phyloP scores from a whole-genome alignment of 2,888 invertebrate genomes.

The Galerucella pusilla region DNA sequence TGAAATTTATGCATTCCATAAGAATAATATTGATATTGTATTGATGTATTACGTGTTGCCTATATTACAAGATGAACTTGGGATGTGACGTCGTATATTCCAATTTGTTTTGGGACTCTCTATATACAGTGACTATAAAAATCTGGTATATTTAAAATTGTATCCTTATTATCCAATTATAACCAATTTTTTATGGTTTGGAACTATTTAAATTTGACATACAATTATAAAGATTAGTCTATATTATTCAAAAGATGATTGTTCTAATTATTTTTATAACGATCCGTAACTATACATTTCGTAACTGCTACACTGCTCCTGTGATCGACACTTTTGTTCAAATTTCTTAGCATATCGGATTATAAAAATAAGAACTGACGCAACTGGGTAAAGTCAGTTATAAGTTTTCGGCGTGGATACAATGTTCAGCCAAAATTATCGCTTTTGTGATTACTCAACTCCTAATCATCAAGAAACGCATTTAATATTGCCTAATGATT shows the following conservation, averaged over 20 bases:
- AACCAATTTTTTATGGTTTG: background rate
- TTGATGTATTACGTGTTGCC: background rate
- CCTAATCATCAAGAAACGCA: conserved; percentile 38
- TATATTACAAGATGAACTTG: background rate
- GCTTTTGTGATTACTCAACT: conserved; percentile 48
- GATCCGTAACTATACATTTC: background rate
- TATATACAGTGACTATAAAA: too few relatives aligned
- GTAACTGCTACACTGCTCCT: conserved; percentile 21
- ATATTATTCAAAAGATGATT: background rate
- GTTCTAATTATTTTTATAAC: background rate
- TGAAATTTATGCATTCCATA: too few relatives aligned
- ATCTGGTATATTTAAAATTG: too few relatives aligned
- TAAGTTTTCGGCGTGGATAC: conserved; percentile 11
- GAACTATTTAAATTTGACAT: background rate
- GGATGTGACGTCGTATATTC: too few relatives aligned
- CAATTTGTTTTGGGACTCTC: too few relatives aligned
- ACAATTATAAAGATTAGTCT: background rate
- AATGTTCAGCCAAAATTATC: conserved; percentile 34
- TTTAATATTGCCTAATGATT: conserved; percentile 48
- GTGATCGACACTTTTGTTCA: conserved; percentile 26
- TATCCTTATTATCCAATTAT: too few relatives aligned
- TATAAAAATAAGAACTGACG: conserved; percentile 27
- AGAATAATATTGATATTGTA: background rate
- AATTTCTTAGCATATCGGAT: conserved; percentile 29
- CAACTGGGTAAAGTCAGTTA: conserved; percentile 8